Conservation (phyloP, 2,888 invertebrate species). For the Parapristionchus giblindavisi region DNA sequence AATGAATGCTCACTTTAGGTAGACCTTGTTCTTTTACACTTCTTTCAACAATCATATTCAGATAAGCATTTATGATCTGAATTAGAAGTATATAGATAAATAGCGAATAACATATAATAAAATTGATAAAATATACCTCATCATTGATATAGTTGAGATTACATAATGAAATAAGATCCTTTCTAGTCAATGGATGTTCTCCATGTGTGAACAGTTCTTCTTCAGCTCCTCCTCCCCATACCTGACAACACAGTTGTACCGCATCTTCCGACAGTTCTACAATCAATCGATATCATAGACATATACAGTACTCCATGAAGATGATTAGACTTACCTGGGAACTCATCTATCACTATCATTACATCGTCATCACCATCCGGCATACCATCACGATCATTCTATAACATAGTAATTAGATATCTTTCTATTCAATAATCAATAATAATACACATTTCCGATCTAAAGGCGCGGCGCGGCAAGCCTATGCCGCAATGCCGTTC, state of each 20-base stretch:
- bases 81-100: too few species aligned
- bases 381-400: too few species aligned
- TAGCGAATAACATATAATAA: too few species aligned
- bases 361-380: too few species aligned
- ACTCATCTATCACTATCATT: constrained; percentile 42
- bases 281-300: too few species aligned
- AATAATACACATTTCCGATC: too few species aligned
- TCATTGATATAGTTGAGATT: constrained; percentile 94
- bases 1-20: constrained; percentile 58
- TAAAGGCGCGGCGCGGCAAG: too few species aligned
- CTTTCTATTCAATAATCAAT: too few species aligned
- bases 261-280: constrained; percentile 53
- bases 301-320: too few species aligned
- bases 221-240: constrained; percentile 46
- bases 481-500: too few species aligned
- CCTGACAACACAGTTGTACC: constrained; percentile 42
- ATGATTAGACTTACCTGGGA: constrained; percentile 34
- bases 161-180: constrained; percentile 83
- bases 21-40: constrained; percentile 74
- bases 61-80: constrained; percentile 87
- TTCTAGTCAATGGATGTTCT: constrained; percentile 74
- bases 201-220: constrained; percentile 52
- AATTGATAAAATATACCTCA: too few species aligned
- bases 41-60: constrained; percentile 87
- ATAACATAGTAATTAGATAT: too few species aligned